A percentile compares a stretch with the other conserved stretches of the same genome.
phyloP scores from a whole-genome alignment of 2,797 vertebrate species.

The Lacerta bilineata region DNA sequence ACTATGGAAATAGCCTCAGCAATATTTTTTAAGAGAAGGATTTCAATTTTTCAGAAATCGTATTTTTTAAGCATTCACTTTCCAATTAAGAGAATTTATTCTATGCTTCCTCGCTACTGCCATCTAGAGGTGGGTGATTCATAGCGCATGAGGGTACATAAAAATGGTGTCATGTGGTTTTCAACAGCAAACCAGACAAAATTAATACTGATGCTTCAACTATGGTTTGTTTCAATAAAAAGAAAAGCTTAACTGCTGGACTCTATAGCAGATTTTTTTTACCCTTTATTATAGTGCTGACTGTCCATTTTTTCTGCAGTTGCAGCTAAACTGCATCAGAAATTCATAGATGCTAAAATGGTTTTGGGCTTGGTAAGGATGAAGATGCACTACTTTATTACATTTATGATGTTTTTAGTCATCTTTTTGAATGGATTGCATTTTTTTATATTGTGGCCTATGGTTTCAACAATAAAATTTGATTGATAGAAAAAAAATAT shows the following conservation, averaged over 20 bases:
- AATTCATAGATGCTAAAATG: not conserved
- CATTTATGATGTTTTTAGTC: conserved; percentile 3
- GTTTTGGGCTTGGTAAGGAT: not conserved
- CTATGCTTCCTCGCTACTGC: conserved; percentile 1
- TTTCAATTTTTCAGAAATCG: not conserved
- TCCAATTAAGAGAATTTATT: conserved; percentile 6
- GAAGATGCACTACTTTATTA: not conserved
- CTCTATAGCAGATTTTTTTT: not conserved
- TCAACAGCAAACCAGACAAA: not conserved
- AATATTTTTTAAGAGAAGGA: not conserved
- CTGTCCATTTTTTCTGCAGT: not conserved
- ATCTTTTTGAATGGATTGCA: not conserved
- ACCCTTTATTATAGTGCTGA: not conserved
- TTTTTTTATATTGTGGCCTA: not conserved
- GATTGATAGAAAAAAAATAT: not conserved
- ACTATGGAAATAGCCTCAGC: not conserved
- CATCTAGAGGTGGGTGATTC: conserved; percentile 36
- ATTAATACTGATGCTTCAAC: not conserved
- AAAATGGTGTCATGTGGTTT: not conserved
- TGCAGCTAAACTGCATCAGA: not conserved
- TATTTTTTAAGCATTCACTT: not conserved
- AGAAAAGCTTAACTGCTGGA: not conserved
- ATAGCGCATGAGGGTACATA: not conserved
- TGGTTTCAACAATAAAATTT: not conserved
- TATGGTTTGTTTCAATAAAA: not conserved